Base-by-base conservation (phyloP, 2,888 invertebrate genomes). In the Lobophora halterata region DNA sequence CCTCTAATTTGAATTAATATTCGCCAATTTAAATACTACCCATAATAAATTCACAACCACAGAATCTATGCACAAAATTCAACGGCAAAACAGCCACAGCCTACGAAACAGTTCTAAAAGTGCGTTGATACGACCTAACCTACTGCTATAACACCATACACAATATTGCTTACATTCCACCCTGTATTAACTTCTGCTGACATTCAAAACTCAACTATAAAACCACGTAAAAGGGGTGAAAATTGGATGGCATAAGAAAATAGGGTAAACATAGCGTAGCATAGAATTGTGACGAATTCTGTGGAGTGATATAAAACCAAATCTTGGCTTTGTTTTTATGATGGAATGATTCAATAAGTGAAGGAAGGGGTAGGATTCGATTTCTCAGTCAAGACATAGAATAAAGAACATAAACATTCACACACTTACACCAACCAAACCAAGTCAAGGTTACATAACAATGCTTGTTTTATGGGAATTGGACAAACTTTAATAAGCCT, bases 91-190 rank as follows among this genome's bases (percentile, higher is more conserved):
- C n/a, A n/a, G n/a, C n/a, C n/a, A n/a, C n/a, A n/a, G n/a, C n/a
- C n/a, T n/a, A n/a, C n/a, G n/a, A n/a, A n/a, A n/a, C n/a, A n/a
- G n/a, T n/a, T n/a, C n/a, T n/a, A n/a, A n/a, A 18, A 32, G 33
- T 46, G 42, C 42, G 45, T 44, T 45, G 38, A 32, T 16, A n/a
- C 29, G 24, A 30, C 27, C 20, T 36, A 25, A 34, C 32, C 35
- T 35, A 20, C 19, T 16, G 23, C 23, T 38, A 21, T 43, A 40
- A 38, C 44, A 45, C 27, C 40, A 38, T 46, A 45, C 31, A 48
- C 50, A 45, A 52, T 54, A 55, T 55, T 54, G 54, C 54, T 55
- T 54, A 54, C 52, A 51, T 55, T 50, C 51, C 13, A 41, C 41
- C 35, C 33, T 41, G 49, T 52, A 55, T 46, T 44, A 40, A 37